Evolutionary conservation across 2,797 vertebrate species (phyloP).

Genomic region (Lerista edwardsae): DNA sequence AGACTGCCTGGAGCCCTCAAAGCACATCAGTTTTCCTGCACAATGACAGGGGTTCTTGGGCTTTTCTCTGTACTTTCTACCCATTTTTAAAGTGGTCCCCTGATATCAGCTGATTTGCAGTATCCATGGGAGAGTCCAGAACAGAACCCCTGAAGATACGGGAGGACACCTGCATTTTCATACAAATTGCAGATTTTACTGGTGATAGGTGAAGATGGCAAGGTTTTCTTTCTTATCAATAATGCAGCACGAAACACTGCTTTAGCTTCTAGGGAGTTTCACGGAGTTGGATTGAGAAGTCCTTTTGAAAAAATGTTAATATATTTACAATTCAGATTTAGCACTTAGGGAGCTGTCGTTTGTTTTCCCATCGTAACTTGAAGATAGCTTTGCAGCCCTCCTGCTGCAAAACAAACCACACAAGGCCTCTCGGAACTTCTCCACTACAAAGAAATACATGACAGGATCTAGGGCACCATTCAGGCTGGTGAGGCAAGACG

Average conservation of each 20-base stretch:
- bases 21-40: no score
- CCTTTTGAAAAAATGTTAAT: neutral
- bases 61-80: no score
- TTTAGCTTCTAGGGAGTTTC: neutral
- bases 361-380: slow-evolving; percentile 88
- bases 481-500: slow-evolving; percentile 94
- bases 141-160: neutral
- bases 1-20: no score
- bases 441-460: slow-evolving; percentile 94
- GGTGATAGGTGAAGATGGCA: neutral
- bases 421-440: slow-evolving; percentile 92
- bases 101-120: no score
- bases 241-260: neutral
- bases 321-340: slow-evolving; percentile 83
- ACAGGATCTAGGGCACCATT: slow-evolving; percentile 92
- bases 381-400: slow-evolving; percentile 71
- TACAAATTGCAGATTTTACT: slow-evolving; percentile 7
- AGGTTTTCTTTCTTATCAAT: neutral
- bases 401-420: slow-evolving; percentile 83
- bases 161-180: neutral
- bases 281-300: neutral
- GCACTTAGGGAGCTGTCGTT: slow-evolving; percentile 94
- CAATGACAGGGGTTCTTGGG: no score
- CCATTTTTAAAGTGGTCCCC: no score
- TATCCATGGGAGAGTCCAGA: no score